These are phyloP conservation scores for Oryzias melastigma DNA, from an alignment of 2,113 vertebrate species.

Conservation along the genomic window DNA sequence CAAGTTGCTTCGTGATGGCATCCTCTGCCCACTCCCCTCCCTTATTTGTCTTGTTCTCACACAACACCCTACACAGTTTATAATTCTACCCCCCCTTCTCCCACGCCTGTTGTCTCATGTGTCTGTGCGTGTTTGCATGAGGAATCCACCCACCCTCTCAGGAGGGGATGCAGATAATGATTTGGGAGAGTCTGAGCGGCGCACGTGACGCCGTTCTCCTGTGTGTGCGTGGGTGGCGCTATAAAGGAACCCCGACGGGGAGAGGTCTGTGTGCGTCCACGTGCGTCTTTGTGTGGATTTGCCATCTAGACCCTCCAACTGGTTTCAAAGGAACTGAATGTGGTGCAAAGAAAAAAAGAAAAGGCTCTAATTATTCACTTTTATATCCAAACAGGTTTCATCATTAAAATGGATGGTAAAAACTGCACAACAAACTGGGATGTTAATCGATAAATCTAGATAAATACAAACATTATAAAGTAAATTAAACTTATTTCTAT, in stretches of 20 bases:
- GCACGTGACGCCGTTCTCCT: slow-evolving; percentile 60
- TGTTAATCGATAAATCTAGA: too few species aligned
- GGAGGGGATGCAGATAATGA: slow-evolving; percentile 75
- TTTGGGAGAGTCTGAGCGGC: slow-evolving; percentile 67
- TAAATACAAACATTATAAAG: too few species aligned
- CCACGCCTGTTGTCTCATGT: slow-evolving; percentile 59
- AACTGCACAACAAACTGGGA: too few species aligned
- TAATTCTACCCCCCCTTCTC: slow-evolving; percentile 58
- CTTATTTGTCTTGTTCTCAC: slow-evolving; percentile 30
- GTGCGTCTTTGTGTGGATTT: not conserved
- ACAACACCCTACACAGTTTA: slow-evolving; percentile 41
- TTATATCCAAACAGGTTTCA: not conserved
- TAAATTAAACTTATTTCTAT: too few species aligned
- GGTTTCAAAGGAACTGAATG: slow-evolving; percentile 12
- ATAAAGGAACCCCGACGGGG: slow-evolving; percentile 53
- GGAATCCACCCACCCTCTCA: slow-evolving; percentile 72
- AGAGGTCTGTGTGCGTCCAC: slow-evolving; percentile 1
- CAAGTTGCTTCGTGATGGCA: slow-evolving; percentile 58
- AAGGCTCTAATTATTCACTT: not conserved
- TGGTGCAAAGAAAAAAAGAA: slow-evolving; percentile 1
- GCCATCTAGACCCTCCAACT: slow-evolving; percentile 7
- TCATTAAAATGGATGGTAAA: not conserved
- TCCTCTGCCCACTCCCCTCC: not conserved
- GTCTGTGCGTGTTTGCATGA: slow-evolving; percentile 34
- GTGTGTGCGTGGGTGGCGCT: slow-evolving; percentile 63